Evolutionary conservation across 64 coral and sea anemone species (phyloP).

Genomic region (Acropora tenuis): DNA sequence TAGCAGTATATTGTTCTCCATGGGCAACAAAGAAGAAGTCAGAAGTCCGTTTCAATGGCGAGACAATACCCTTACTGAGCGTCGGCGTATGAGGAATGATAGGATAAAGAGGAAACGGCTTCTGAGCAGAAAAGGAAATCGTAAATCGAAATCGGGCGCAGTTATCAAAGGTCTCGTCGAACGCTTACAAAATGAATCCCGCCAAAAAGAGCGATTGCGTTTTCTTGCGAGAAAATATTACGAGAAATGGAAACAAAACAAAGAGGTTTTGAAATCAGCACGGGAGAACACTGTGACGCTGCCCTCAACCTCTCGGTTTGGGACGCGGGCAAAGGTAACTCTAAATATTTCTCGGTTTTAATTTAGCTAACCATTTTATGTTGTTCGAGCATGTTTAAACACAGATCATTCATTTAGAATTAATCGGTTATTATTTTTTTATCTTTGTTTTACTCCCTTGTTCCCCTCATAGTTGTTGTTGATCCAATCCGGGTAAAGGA

Average conservation of each 20-base stretch:
- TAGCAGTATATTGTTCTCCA: too few species aligned
- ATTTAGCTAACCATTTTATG: neutral
- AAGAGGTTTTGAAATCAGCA: slow-evolving; percentile 15
- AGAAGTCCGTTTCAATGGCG: slow-evolving; percentile 32
- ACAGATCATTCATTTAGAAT: too few species aligned
- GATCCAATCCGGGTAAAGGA: too few species aligned
- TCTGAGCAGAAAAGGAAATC: slow-evolving; percentile 31
- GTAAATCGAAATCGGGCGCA: slow-evolving; percentile 2
- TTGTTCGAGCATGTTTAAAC: neutral
- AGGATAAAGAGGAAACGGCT: slow-evolving; percentile 33
- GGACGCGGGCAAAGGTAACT: neutral
- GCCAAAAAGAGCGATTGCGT: slow-evolving; percentile 31
- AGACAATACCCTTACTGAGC: slow-evolving; percentile 48
- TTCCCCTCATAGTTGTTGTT: too few species aligned
- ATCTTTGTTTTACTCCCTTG: too few species aligned
- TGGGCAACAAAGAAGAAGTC: neutral
- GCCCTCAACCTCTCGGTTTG: slow-evolving; percentile 20
- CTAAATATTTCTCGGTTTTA: too few species aligned
- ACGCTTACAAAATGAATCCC: slow-evolving; percentile 41
- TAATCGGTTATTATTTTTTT: too few species aligned
- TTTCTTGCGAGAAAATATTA: slow-evolving; percentile 67
- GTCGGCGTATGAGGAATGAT: slow-evolving; percentile 39
- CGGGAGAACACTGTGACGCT: slow-evolving; percentile 22
- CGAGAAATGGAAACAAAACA: slow-evolving; percentile 45
- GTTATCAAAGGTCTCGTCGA: slow-evolving; percentile 15